Evolutionary conservation across 2,113 vertebrate species (phyloP), one percentile per base, ranked within the genome.

Genomic region (Patagioenas fasciata): DNA sequence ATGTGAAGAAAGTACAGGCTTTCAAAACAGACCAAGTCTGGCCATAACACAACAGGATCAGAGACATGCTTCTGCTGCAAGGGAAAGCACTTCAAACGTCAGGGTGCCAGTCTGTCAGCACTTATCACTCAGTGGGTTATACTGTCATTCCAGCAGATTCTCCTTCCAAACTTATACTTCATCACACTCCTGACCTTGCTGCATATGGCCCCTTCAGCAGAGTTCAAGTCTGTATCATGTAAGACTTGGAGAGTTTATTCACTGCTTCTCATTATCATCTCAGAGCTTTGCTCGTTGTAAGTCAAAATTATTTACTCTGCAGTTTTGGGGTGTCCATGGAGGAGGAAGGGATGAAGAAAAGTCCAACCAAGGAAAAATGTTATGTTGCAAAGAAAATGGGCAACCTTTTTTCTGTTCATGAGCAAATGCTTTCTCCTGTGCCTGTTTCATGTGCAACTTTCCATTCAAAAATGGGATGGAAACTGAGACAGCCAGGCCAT

Each of bases 51-150:
- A 85, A 67, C 65, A 81, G 74, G 91, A 92, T 87, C 93, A 90
- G 54, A 97, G 80, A 82, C 78, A 84, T 69, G 87, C 80, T 96
- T 95, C 51, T 88, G 67, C 65, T 1, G 2, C n/a, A 50, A 91
- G 91, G 79, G 86, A 87, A 94, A 94, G 89, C 66, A 83, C 87
- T 96, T 96, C 78, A 95, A 97, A 91, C 67, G 93, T 42, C 93
- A 88, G 62, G 80, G 95, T 87, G 95, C 77, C 81, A 69, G 95
- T 96, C 91, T 91, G 73, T 95, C 86, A 97, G 80, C 96, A 96
- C 94, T 94, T 87, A 95, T 95, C 96, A 97, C 95, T 97, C 88
- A 86, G 66, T 50, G 57, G 88, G 74, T 88, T 93, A 96, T 21
- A 92, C 29, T 83, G 74, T 69, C 95, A 80, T 70, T 79, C 56